Base-by-base conservation (phyloP, 2,888 invertebrate species). In the Amiota minor region DNA sequence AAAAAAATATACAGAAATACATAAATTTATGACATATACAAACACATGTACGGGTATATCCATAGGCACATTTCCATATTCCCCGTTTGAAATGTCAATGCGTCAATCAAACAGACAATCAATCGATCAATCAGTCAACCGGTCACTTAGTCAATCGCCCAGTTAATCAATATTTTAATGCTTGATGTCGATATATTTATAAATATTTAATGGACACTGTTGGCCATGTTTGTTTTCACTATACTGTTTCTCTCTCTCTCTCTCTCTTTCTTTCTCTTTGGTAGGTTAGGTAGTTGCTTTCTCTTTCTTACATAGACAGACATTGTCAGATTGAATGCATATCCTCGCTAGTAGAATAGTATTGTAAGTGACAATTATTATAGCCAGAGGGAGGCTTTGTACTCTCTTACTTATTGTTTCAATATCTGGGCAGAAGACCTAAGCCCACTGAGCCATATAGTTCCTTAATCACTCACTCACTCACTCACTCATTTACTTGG, bases 351-450 rank as follows among this genome's bases (percentile, higher is more conserved):
- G 35, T 6, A 35, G 35, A 35, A 35, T 35, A 53, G 49, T 68
- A 35, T 35, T 35, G 49, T 68, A 50, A 68, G 67, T 68, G 67
- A 68, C 67, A 68, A 68, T 68, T 68, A 68, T 68, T 68, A 65
- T 65, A 65, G 67, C 67, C 67, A 20, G 53, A 8, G 53, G 67
- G 67, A 53, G 23, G 23, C 35, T 35, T 35, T 35, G 6, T 35
- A 35, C n/a, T n/a, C n/a, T n/a, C n/a, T n/a, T n/a, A n/a, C 6
- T 35, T 35, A 35, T 35, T 35, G 35, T 35, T 35, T 35, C 35
- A 35, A 35, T 35, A 35, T 35, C 35, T 35, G 20, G 59, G 16
- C 20, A n/a, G 53, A 14, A 16, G n/a, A 16, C n/a, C 9, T 6
- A 1, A 14, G n/a, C n/a, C 35, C 35, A 35, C 35, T 35, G 6